Percentiles rank a stretch among this genome's conserved stretches.
phyloP scores from a whole-genome alignment of 2,888 invertebrate genomes.

The Masnerella sp. region DNA sequence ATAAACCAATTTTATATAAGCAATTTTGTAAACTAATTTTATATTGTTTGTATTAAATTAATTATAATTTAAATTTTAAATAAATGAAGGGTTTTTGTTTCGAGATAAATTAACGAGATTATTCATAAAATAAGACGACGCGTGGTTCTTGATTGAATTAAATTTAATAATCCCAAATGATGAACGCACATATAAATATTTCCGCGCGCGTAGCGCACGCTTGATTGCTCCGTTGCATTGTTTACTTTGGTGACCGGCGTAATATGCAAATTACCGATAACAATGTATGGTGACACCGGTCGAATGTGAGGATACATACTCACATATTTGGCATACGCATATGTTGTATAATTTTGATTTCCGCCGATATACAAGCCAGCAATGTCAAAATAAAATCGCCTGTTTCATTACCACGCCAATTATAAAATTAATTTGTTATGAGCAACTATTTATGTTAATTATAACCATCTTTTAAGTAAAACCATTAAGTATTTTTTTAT shows the following conservation, averaged over 20 bases:
- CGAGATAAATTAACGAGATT: too few species aligned
- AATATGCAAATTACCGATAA: conserved; percentile 65
- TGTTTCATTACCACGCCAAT: conserved; percentile 12
- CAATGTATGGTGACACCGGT: conserved; percentile 51
- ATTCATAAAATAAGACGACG: too few species aligned
- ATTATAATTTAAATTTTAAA: too few species aligned
- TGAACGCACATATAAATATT: conserved; percentile 31
- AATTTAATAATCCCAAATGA: conserved; percentile 28
- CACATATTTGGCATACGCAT: conserved; percentile 29
- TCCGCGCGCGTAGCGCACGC: conserved; percentile 23
- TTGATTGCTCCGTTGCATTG: conserved; percentile 57
- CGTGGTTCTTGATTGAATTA: conserved; percentile 32
- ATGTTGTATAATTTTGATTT: conserved; percentile 32
- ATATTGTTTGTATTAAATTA: too few species aligned
- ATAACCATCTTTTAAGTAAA: too few species aligned
- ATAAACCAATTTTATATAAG: too few species aligned
- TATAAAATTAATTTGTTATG: too few species aligned
- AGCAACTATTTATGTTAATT: too few species aligned
- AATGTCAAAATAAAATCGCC: conserved; percentile 28
- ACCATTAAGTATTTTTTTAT: too few species aligned
- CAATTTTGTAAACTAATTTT: too few species aligned
- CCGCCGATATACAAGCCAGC: neutral
- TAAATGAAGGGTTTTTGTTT: too few species aligned
- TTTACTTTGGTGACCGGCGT: conserved; percentile 59
- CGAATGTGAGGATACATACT: conserved; percentile 36